Percentiles rank a stretch among this genome's conserved stretches.
phyloP scores from a whole-genome alignment of 2,888 invertebrate genomes.

The Balanococcus diminutus region DNA sequence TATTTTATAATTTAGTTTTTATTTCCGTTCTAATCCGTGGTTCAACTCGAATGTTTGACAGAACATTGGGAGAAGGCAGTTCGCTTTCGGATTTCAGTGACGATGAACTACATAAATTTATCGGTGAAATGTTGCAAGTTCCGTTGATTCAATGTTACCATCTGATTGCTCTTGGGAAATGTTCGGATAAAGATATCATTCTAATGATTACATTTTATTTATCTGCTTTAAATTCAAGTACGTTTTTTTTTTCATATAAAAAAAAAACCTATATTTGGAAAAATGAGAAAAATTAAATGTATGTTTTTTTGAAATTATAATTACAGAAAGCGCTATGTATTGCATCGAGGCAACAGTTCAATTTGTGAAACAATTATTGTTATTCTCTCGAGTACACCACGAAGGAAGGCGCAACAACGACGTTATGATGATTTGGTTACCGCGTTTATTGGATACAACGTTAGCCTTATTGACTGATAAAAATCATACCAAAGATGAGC shows the following conservation, averaged over 20 bases:
- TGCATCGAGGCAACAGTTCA: constrained; percentile 31
- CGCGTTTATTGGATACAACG: constrained; percentile 18
- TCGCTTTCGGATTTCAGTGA: not conserved
- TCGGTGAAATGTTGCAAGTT: constrained; percentile 1
- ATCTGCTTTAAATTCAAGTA: constrained; percentile 18
- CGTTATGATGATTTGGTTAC: constrained; percentile 34
- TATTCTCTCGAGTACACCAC: constrained; percentile 42
- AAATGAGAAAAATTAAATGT: not conserved
- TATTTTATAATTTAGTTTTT: not conserved
- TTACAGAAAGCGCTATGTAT: constrained; percentile 26
- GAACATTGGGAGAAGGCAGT: not conserved
- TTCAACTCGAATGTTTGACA: not conserved
- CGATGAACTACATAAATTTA: not conserved
- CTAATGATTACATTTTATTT: not conserved
- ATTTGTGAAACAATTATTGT: constrained; percentile 39
- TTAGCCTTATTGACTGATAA: constrained; percentile 31
- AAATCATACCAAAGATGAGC: constrained; percentile 33
- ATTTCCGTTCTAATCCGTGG: not conserved
- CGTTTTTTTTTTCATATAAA: not conserved
- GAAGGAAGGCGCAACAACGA: not conserved
- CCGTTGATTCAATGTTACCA: constrained; percentile 28
- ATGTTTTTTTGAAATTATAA: not conserved
- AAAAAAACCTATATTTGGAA: too few species aligned
- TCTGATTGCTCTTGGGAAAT: constrained; percentile 39
- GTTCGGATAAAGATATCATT: constrained; percentile 24